Conservation (phyloP, 37 sponge, comb jelly and placozoan species). For the Chondrosia reniformis region DNA sequence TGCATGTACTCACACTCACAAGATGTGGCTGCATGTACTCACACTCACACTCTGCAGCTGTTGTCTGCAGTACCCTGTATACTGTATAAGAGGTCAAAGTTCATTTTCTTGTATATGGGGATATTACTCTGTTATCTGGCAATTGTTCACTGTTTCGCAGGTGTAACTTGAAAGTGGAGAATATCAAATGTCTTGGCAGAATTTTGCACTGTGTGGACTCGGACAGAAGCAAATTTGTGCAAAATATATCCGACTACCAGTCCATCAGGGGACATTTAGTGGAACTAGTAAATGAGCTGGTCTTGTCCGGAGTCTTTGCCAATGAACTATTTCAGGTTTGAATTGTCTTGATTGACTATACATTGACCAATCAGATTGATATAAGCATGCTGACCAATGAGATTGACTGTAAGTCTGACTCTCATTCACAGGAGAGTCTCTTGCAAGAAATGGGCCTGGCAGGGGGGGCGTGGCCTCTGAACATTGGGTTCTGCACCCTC, state of each 20-base stretch:
- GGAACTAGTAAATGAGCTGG: not conserved
- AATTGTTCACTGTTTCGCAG: not conserved
- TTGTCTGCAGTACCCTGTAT: no score
- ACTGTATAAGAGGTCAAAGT: no score
- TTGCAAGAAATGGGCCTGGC: conserved; percentile 59
- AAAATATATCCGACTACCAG: not conserved
- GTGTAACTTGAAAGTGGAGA: not conserved
- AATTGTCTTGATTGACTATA: not conserved
- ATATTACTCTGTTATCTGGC: no score
- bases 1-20: no score
- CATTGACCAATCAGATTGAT: no score
- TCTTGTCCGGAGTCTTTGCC: not conserved
- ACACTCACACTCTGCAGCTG: no score
- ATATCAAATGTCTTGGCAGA: not conserved
- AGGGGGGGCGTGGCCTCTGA: conserved; percentile 64
- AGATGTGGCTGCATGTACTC: no score
- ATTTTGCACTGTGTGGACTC: not conserved
- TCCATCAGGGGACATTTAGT: not conserved
- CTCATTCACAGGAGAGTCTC: conserved; percentile 31
- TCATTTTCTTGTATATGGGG: no score
- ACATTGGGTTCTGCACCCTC: conserved; percentile 26
- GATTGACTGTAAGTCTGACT: no score
- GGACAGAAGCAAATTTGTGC: conserved; percentile 1
- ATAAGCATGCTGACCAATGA: no score
- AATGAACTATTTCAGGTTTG: not conserved